These are phyloP conservation scores for Meta bourneti DNA, from an alignment of 2,888 invertebrate species.

Conservation along the genomic window DNA sequence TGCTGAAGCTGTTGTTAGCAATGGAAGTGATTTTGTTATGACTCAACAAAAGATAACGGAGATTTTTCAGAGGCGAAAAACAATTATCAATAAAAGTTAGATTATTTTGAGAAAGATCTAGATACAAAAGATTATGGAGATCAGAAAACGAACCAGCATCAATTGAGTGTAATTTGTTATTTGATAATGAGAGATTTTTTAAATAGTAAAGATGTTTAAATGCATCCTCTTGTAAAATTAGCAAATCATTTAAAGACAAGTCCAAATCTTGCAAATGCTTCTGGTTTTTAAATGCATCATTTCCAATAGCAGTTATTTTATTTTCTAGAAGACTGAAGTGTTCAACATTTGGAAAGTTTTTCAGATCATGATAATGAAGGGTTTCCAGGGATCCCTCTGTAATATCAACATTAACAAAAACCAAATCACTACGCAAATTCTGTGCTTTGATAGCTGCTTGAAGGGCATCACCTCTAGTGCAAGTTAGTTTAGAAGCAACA, in stretches of 20 bases:
- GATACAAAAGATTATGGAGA: conserved; percentile 40
- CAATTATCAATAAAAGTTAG: conserved; percentile 34
- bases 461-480: conserved; percentile 48
- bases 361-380: conserved; percentile 27
- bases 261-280: conserved; percentile 59
- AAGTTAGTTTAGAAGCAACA: conserved; percentile 43
- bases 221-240: conserved; percentile 26
- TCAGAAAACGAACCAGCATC: conserved; percentile 46
- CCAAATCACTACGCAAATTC: conserved; percentile 41
- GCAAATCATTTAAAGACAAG: conserved; percentile 59
- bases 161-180: conserved; percentile 57
- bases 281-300: conserved; percentile 56
- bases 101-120: conserved; percentile 66
- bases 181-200: conserved; percentile 61
- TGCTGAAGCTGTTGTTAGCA: conserved; percentile 43
- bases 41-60: conserved; percentile 36
- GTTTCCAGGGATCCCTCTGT: conserved; percentile 30
- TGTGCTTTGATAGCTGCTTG: conserved; percentile 33
- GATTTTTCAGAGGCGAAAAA: conserved; percentile 44
- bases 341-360: conserved; percentile 46
- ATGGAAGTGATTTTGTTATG: conserved; percentile 62
- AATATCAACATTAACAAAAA: conserved; percentile 34
- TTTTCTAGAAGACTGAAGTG: conserved; percentile 56
- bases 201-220: conserved; percentile 41
- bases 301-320: conserved; percentile 53